phyloP scores from a whole-genome alignment of 2,888 invertebrate species.

The Loripinus fragilis region DNA sequence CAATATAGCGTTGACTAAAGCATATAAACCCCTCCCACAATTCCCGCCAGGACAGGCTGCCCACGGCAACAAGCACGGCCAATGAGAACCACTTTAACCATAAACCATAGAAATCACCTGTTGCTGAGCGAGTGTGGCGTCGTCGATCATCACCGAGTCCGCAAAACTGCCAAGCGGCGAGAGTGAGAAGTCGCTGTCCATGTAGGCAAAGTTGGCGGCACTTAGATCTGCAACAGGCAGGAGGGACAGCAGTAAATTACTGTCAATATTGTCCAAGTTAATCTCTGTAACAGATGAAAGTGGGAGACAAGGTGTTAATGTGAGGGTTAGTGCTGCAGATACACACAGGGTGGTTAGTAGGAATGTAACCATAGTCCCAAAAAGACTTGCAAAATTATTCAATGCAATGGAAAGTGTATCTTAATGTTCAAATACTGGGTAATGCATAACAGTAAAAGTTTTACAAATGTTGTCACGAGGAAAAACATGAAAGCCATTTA shows the following conservation, averaged over 20 bases:
- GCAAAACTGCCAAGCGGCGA: conserved; percentile 59
- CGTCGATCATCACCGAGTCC: conserved; percentile 65
- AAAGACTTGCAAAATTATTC: too few species aligned
- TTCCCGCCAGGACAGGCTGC: neutral
- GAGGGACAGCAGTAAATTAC: conserved; percentile 68
- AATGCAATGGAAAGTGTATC: too few species aligned
- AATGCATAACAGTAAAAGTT: too few species aligned
- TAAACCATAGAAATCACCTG: conserved; percentile 62
- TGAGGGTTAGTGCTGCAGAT: neutral
- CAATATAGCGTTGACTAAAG: conserved; percentile 3
- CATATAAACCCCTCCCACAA: conserved; percentile 4
- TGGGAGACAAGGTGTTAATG: conserved; percentile 34
- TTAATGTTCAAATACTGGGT: too few species aligned
- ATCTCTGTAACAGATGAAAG: conserved; percentile 64
- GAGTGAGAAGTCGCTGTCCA: conserved; percentile 69
- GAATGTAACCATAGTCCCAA: too few species aligned
- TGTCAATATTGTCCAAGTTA: conserved; percentile 68
- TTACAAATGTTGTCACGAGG: too few species aligned
- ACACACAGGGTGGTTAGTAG: neutral
- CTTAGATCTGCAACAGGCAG: conserved; percentile 71
- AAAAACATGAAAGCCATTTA: too few species aligned
- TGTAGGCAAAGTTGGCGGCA: conserved; percentile 72
- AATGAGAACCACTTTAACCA: conserved; percentile 8
- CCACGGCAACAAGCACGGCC: neutral
- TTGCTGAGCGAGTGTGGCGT: conserved; percentile 75